Evolutionary conservation across 2,888 invertebrate species (phyloP).

Genomic region (Phrixothrix hirtus): DNA sequence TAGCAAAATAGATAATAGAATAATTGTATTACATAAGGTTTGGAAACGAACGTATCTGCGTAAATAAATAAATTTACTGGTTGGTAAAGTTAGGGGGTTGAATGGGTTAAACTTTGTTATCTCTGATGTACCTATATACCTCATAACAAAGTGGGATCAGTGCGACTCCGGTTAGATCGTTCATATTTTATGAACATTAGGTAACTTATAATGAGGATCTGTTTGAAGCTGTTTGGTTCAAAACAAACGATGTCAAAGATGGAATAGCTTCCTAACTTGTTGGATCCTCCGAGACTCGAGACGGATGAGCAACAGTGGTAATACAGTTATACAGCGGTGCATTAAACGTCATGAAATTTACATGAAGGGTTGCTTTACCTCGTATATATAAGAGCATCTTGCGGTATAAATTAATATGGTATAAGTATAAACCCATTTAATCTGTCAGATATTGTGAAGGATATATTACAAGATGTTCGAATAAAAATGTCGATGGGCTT

Average conservation of each 20-base stretch:
- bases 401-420: conserved; percentile 31
- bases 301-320: conserved; percentile 46
- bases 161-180: conserved; percentile 44
- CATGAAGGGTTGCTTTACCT: conserved; percentile 48
- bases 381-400: conserved; percentile 29
- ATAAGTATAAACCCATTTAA: conserved; percentile 23
- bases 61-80: conserved; percentile 26
- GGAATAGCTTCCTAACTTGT: conserved; percentile 52
- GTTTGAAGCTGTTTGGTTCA: conserved; percentile 54
- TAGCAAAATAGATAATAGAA: conserved; percentile 9
- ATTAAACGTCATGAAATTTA: conserved; percentile 56
- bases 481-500: conserved; percentile 9
- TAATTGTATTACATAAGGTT: conserved; percentile 13
- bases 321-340: conserved; percentile 54
- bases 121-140: conserved; percentile 19
- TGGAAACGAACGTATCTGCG: conserved; percentile 11
- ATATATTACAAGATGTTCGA: conserved; percentile 7
- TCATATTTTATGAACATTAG: conserved; percentile 58
- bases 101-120: conserved; percentile 25
- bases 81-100: conserved; percentile 19
- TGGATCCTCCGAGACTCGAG: conserved; percentile 48
- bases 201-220: conserved; percentile 58
- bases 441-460: conserved; percentile 14
- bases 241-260: conserved; percentile 44
- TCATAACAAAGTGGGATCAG: conserved; percentile 34